Conservation (phyloP, 2,888 invertebrate species). For the Drosophila robusta region DNA sequence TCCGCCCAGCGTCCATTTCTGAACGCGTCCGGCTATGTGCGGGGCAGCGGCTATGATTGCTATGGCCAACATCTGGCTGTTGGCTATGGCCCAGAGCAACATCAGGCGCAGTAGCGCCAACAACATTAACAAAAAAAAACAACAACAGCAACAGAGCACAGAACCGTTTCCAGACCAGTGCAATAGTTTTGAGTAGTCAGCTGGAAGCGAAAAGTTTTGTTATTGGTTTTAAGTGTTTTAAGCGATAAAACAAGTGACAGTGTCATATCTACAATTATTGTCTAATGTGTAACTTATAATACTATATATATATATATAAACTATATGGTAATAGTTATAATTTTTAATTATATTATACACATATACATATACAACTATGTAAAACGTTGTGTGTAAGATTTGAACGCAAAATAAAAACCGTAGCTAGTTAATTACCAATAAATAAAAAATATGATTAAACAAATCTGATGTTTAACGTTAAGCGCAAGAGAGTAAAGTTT, state of each 20-base stretch:
- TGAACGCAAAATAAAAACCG: slow-evolving; percentile 31
- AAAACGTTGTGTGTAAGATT: slow-evolving; percentile 24
- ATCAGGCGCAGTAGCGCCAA: slow-evolving; percentile 27
- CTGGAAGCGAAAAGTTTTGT: slow-evolving; percentile 61
- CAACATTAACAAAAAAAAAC: slow-evolving; percentile 17
- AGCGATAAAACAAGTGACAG: slow-evolving; percentile 70
- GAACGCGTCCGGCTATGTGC: slow-evolving; percentile 45
- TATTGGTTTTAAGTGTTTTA: slow-evolving; percentile 44
- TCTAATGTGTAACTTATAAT: slow-evolving; percentile 54
- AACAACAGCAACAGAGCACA: slow-evolving; percentile 41
- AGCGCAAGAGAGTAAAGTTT: slow-evolving; percentile 38
- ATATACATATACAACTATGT: slow-evolving; percentile 20
- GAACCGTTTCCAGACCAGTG: slow-evolving; percentile 68
- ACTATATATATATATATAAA: slow-evolving; percentile 30
- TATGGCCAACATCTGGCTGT: slow-evolving; percentile 66
- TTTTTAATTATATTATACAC: slow-evolving; percentile 64
- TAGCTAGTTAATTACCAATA: slow-evolving; percentile 54
- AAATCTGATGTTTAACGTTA: slow-evolving; percentile 39
- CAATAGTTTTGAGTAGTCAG: slow-evolving; percentile 67
- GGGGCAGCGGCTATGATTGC: slow-evolving; percentile 65
- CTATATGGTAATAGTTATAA: slow-evolving; percentile 65
- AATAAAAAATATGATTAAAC: slow-evolving; percentile 22
- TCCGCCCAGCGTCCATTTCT: slow-evolving; percentile 33
- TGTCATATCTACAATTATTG: slow-evolving; percentile 82
- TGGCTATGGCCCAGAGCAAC: slow-evolving; percentile 54